Percentiles rank a stretch among this genome's conserved stretches.
Conservation (phyloP, 92 coral and sea anemone species). For the Scolanthus callimorphus region DNA sequence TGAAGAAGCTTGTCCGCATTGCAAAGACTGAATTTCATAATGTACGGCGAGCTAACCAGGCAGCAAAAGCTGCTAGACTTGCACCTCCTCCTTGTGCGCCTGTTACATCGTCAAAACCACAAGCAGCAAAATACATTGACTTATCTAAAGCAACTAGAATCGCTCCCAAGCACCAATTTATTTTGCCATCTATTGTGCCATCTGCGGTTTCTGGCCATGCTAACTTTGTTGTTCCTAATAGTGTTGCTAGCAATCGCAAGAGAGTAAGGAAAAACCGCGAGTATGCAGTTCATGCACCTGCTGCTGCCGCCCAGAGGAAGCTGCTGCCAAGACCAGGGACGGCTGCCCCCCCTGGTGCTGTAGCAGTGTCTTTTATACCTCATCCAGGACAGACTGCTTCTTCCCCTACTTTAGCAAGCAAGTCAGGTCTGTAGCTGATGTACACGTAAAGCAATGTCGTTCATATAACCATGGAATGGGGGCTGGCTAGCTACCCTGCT, state of each 20-base stretch:
- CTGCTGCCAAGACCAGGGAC: slow-evolving; percentile 81
- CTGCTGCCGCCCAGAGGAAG: slow-evolving; percentile 66
- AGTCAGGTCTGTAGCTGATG: slow-evolving; percentile 4
- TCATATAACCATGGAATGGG: no score
- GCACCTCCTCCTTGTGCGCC: slow-evolving; percentile 21
- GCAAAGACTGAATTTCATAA: slow-evolving; percentile 71
- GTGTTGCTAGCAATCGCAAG: slow-evolving; percentile 24
- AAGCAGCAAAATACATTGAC: slow-evolving; percentile 18
- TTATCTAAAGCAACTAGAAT: slow-evolving; percentile 42
- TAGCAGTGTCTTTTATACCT: slow-evolving; percentile 85
- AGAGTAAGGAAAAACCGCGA: slow-evolving; percentile 45
- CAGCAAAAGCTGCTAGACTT: slow-evolving; percentile 11
- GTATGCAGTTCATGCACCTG: slow-evolving; percentile 35
- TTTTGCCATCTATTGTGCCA: slow-evolving; percentile 66
- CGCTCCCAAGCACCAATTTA: slow-evolving; percentile 55
- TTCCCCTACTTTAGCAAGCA: slow-evolving; percentile 15
- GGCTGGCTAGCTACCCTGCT: no score
- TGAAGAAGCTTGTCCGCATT: slow-evolving; percentile 70
- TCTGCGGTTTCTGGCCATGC: slow-evolving; percentile 48
- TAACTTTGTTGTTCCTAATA: slow-evolving; percentile 5
- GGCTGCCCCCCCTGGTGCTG: slow-evolving; percentile 78
- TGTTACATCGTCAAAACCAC: slow-evolving; percentile 19
- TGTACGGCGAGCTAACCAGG: slow-evolving; percentile 11
- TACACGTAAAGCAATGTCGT: no score
- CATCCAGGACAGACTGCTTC: slow-evolving; percentile 77